These are phyloP conservation scores for Eulacestoma nigropectus DNA, from an alignment of 2,113 vertebrate species.

Conservation along the genomic window DNA sequence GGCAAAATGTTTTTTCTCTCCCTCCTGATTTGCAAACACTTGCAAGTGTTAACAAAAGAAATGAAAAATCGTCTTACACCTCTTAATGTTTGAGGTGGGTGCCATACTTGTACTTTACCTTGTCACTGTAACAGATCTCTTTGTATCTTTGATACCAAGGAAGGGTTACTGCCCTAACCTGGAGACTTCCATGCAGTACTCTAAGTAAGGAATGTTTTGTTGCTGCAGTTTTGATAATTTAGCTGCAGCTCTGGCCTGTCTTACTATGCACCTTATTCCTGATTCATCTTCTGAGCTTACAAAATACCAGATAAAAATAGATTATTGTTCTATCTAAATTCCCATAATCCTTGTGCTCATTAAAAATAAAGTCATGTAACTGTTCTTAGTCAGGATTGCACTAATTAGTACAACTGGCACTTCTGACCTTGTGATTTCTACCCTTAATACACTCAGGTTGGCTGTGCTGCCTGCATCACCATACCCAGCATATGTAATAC, in stretches of 20 bases:
- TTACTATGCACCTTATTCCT: background rate
- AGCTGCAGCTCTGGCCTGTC: background rate
- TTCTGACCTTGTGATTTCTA: constrained; percentile 32
- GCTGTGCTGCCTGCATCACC: background rate
- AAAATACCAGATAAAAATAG: constrained; percentile 40
- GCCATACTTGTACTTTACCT: background rate
- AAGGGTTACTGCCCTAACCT: background rate
- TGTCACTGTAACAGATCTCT: background rate
- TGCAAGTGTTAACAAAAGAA: background rate
- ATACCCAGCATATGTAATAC: background rate
- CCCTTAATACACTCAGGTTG: background rate
- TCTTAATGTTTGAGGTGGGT: background rate
- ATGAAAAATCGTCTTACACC: background rate
- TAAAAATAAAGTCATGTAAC: constrained; percentile 32
- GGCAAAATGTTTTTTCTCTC: background rate
- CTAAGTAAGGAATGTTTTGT: background rate
- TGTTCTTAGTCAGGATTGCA: constrained; percentile 32
- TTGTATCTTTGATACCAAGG: background rate
- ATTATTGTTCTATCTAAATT: constrained; percentile 31
- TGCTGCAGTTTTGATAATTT: background rate
- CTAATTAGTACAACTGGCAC: background rate
- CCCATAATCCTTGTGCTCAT: constrained; percentile 42
- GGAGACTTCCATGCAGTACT: background rate
- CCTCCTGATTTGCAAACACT: background rate
- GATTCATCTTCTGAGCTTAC: constrained; percentile 21